Evolutionary conservation across 2,113 vertebrate species (phyloP).

Genomic region (Aleadryas rufinucha): DNA sequence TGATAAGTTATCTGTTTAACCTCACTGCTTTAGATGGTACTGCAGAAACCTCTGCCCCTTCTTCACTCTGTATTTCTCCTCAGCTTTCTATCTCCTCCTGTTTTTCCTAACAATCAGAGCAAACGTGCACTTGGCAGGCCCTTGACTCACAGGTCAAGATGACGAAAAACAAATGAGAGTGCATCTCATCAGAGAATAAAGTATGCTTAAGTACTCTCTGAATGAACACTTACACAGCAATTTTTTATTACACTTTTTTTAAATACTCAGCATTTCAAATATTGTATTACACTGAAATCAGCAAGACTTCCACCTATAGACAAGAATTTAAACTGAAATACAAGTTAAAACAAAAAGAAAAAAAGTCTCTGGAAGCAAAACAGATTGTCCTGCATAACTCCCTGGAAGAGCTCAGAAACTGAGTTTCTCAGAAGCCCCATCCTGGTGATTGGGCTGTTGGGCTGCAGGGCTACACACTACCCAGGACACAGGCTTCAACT

Average conservation of each 20-base stretch:
- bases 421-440: not conserved
- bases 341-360: not conserved
- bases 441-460: not conserved
- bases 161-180: not conserved
- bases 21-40: not conserved
- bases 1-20: not conserved
- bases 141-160: not conserved
- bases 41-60: not conserved
- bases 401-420: not conserved
- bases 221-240: not conserved
- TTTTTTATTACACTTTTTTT: not conserved
- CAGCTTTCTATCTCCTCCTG: not conserved
- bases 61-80: not conserved
- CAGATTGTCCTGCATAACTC: not conserved
- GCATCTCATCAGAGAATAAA: not conserved
- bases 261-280: not conserved
- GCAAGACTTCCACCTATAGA: not conserved
- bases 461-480: not conserved
- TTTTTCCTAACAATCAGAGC: not conserved
- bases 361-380: not conserved
- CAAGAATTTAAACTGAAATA: not conserved
- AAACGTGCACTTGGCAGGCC: not conserved
- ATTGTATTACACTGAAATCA: not conserved
- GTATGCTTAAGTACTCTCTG: not conserved
- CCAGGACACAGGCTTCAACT: not conserved